Evolutionary conservation across 2,797 vertebrate species (phyloP), one percentile per base, ranked within the genome.

Genomic region (Holocentrus rufus): DNA sequence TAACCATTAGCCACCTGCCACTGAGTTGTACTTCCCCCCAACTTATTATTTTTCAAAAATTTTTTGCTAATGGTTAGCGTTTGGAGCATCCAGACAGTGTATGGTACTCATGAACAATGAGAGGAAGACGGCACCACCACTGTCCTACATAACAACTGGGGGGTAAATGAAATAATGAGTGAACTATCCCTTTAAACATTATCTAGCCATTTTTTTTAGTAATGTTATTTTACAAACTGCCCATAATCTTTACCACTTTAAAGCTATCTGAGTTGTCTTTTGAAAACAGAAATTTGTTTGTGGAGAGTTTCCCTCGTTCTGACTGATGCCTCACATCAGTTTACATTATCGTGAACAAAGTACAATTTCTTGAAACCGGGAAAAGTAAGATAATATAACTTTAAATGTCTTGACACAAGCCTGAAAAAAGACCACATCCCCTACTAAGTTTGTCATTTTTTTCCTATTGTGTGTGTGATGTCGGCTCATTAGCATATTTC

Each of bases 401-500:
- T 82, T 71, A 34, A 36, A 27, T 44, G 59, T 69, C 31, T 67
- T 6, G 15, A 70, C 70, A 62, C 49, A 68, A 64, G 53, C 27
- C 27, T 56, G 54, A 15, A 44, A 44, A 70, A 56, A 71, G 46
- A 74, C 74, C 59, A 77, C 64, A 79, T 62, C 65, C 42, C 61
- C 4, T 46, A 67, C 63, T 58, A 71, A 65, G 34, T 79, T 80
- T 79, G 72, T 69, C 54, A 78, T 88, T 80, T 80, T 88, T 74
- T 66, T 20, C 31, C 31, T 34, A 34, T 9, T 6, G 15, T 22
- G 30, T 44, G 69, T 50, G 58, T 60, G 64, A 84, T 77, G 49
- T 54, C 0, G 49, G 25, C 42, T 82, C 83, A 91, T 91, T 92
- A 89, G 76, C 90, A 92, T 91, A 90, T 91, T 87, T 90, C 87